phyloP scores from a whole-genome alignment of 2,113 vertebrate species.

The Aleadryas rufinucha region DNA sequence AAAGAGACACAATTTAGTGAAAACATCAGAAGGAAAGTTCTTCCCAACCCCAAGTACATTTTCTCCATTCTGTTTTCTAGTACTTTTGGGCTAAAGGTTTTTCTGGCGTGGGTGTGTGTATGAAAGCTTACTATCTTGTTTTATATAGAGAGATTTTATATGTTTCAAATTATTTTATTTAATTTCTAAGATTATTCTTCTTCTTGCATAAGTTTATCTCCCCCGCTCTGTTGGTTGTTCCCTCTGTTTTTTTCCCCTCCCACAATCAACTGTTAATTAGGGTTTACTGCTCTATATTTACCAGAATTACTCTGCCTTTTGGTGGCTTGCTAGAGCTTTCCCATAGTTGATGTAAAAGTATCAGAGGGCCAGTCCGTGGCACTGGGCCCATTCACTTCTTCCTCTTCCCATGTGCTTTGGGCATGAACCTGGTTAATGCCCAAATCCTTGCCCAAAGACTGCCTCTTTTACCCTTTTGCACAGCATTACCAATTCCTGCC shows the following conservation, averaged over 20 bases:
- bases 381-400: not conserved
- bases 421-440: not conserved
- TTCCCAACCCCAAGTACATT: not conserved
- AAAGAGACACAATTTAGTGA: not conserved
- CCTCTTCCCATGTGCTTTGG: not conserved
- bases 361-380: not conserved
- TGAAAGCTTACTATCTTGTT: not conserved
- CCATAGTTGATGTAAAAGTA: not conserved
- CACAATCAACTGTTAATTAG: not conserved
- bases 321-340: not conserved
- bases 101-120: not conserved
- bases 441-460: accelerated
- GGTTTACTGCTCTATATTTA: not conserved
- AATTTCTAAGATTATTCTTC: not conserved
- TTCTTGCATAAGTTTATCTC: not conserved
- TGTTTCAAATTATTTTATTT: not conserved
- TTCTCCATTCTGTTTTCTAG: not conserved
- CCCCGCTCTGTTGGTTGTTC: accelerated
- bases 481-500: not conserved
- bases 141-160: not conserved
- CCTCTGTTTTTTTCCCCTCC: not conserved
- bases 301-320: not conserved
- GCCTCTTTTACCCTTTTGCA: not conserved
- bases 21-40: not conserved
- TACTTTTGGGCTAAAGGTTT: not conserved